Conservation (phyloP, 2,113 vertebrate species). For the Daubentonia madagascariensis region DNA sequence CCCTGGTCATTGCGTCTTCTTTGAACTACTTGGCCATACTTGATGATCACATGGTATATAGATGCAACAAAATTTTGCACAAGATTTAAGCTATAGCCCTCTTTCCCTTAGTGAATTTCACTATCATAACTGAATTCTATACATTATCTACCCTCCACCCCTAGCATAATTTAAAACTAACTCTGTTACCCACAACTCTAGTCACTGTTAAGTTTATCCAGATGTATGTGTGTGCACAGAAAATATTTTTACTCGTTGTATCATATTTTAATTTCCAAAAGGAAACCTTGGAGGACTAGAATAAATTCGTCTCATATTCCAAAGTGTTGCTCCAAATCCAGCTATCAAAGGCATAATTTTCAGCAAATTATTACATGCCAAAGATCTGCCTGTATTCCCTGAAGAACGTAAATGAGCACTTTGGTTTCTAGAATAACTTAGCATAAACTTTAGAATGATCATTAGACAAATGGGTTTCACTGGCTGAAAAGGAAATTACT, state of each 20-base stretch:
- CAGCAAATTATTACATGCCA: background rate
- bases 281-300: background rate
- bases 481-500: constrained; percentile 14
- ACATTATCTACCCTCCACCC: background rate
- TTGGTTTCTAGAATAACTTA: constrained; percentile 28
- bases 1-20: background rate
- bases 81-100: background rate
- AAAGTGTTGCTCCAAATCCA: background rate
- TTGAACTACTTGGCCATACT: background rate
- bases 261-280: constrained; percentile 34
- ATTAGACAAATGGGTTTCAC: constrained; percentile 9
- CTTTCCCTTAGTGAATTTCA: background rate
- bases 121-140: background rate
- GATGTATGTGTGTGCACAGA: background rate
- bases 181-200: background rate
- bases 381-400: background rate
- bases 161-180: background rate
- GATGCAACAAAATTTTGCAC: background rate
- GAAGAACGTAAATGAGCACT: background rate
- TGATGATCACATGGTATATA: background rate
- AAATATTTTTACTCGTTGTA: background rate
- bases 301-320: background rate
- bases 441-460: constrained; percentile 25
- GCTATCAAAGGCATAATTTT: constrained; percentile 3
- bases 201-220: constrained; percentile 5